Evolutionary conservation across 2,888 invertebrate genomes (phyloP).

Genomic region (Unio delphinus): DNA sequence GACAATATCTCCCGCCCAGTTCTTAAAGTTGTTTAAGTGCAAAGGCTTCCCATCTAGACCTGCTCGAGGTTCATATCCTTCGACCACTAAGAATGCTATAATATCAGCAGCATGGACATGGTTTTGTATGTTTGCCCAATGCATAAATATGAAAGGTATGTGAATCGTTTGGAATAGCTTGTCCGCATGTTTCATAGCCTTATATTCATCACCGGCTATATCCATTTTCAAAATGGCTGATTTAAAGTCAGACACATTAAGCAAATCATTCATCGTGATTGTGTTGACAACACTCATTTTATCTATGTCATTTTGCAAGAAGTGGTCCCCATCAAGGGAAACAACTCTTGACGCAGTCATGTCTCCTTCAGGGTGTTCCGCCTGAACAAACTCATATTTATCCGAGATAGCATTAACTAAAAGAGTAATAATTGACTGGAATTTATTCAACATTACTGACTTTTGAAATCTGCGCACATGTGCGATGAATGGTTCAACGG

Average conservation of each 20-base stretch:
- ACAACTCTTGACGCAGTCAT: slow-evolving; percentile 6
- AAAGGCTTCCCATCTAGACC: not conserved
- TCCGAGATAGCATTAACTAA: slow-evolving; percentile 31
- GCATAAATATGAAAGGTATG: slow-evolving; percentile 33
- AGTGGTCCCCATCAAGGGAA: not conserved
- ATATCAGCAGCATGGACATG: slow-evolving; percentile 1
- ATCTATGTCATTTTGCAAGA: slow-evolving; percentile 3
- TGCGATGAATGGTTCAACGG: slow-evolving; percentile 28
- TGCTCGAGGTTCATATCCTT: slow-evolving; percentile 12
- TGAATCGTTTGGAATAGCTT: slow-evolving; percentile 23
- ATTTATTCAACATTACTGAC: slow-evolving; percentile 21
- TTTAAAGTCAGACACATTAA: slow-evolving; percentile 13
- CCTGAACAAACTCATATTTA: slow-evolving; percentile 8
- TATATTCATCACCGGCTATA: slow-evolving; percentile 16
- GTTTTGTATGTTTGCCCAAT: slow-evolving; percentile 20
- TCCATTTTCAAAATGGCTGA: slow-evolving; percentile 36
- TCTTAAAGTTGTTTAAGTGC: slow-evolving; percentile 5
- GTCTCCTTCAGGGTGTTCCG: slow-evolving; percentile 6
- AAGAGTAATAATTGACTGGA: slow-evolving; percentile 17
- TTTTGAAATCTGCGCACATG: slow-evolving; percentile 22
- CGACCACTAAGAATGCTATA: slow-evolving; percentile 7
- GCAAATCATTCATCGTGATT: slow-evolving; percentile 27
- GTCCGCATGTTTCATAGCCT: slow-evolving; percentile 13
- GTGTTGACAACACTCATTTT: slow-evolving; percentile 13
- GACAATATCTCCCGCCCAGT: slow-evolving; percentile 9